Evolutionary conservation across 2,113 vertebrate species (phyloP).

Genomic region (Colinus virginianus): DNA sequence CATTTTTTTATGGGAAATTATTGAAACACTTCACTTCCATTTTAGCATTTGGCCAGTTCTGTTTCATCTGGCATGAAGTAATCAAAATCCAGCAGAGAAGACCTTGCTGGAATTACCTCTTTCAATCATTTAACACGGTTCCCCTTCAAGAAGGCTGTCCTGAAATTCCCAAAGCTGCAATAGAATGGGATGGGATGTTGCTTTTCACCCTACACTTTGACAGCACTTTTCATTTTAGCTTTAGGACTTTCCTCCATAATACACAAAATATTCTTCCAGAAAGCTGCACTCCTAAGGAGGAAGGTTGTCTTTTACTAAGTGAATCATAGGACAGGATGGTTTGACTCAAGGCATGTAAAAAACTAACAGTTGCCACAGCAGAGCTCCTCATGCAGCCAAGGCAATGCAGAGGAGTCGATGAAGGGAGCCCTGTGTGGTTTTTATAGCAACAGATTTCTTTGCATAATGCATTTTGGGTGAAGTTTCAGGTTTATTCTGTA

Average conservation of each 20-base stretch:
- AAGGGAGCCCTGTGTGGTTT: not conserved
- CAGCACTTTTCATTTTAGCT: not conserved
- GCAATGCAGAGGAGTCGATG: not conserved
- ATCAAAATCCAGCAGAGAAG: conserved; percentile 27
- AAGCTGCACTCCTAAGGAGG: not conserved
- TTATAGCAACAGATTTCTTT: conserved; percentile 33
- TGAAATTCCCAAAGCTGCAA: not conserved
- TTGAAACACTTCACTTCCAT: conserved; percentile 59
- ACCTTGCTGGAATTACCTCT: not conserved
- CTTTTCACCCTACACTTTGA: not conserved
- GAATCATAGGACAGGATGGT: not conserved
- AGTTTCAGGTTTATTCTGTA: conserved; percentile 43
- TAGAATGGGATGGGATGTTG: not conserved
- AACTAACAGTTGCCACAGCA: conserved; percentile 15
- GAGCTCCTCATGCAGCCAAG: conserved; percentile 17
- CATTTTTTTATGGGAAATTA: conserved; percentile 47
- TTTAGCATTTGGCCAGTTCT: conserved; percentile 42
- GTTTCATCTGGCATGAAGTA: conserved; percentile 13
- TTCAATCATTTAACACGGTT: not conserved
- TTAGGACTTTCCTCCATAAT: not conserved
- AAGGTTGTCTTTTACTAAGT: not conserved
- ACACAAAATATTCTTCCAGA: not conserved
- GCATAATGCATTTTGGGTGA: conserved; percentile 31
- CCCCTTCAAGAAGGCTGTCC: not conserved
- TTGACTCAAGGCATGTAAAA: conserved; percentile 43